A percentile compares a stretch with the other conserved stretches of the same genome.
Conservation (phyloP, 2,113 vertebrate species). For the Pavo muticus region DNA sequence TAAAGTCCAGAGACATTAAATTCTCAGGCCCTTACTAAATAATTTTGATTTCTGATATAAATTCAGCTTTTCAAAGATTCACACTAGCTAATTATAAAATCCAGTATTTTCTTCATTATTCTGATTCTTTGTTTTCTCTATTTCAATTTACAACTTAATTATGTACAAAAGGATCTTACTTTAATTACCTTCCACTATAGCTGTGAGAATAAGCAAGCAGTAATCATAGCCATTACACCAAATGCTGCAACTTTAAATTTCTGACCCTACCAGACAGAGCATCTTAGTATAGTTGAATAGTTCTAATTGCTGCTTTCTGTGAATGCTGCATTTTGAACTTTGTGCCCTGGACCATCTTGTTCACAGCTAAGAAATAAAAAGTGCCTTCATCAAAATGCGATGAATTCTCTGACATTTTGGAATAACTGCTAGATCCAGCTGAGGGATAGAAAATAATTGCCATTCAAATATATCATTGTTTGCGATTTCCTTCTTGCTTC, state of each 20-base stretch:
- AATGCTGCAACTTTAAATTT: conserved; percentile 2
- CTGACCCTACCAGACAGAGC: conserved; percentile 24
- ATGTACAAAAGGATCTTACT: conserved; percentile 13
- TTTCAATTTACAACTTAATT: conserved; percentile 26
- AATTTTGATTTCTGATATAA: background rate
- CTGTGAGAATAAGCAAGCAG: conserved; percentile 42
- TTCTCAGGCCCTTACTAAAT: background rate
- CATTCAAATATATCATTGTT: background rate
- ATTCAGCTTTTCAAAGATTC: background rate
- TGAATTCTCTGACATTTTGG: conserved; percentile 37
- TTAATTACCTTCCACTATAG: conserved; percentile 60
- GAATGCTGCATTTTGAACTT: conserved; percentile 7
- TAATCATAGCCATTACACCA: conserved; percentile 14
- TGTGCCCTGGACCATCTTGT: background rate
- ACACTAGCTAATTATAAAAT: conserved; percentile 16
- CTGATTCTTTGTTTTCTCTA: background rate
- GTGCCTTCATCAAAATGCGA: conserved; percentile 16
- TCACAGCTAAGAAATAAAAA: conserved; percentile 39
- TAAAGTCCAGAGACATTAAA: background rate
- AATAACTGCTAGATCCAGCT: background rate
- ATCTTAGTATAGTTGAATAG: background rate
- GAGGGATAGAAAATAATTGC: conserved; percentile 22
- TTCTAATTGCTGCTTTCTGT: conserved; percentile 30
- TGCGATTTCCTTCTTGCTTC: background rate
- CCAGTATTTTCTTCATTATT: background rate